phyloP scores from a whole-genome alignment of 1,140 invertebrate genomes.

The Lutraria rhynchaena region DNA sequence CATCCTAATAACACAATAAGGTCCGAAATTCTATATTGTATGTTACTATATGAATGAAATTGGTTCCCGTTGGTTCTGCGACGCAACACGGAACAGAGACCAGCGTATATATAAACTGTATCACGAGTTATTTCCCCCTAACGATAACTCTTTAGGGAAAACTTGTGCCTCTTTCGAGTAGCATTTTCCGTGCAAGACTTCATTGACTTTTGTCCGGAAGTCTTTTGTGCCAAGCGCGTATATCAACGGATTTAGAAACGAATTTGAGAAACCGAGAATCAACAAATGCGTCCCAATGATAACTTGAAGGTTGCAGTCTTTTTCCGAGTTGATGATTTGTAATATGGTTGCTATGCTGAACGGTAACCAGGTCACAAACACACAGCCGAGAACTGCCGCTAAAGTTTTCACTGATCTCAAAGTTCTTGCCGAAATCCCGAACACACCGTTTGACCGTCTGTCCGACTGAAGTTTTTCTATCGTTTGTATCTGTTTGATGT shows the following conservation, averaged over 20 bases:
- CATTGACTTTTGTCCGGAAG: constrained; percentile 64
- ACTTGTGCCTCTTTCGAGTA: constrained; percentile 41
- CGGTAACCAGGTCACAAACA: constrained; percentile 69
- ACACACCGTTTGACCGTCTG: constrained; percentile 47
- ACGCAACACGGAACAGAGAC: too few species aligned
- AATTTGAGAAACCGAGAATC: constrained; percentile 70
- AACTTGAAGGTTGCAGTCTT: constrained; percentile 65
- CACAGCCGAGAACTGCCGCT: constrained; percentile 64
- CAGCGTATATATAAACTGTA: too few species aligned
- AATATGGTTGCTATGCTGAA: constrained; percentile 64
- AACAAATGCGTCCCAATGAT: constrained; percentile 71
- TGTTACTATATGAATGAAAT: too few species aligned
- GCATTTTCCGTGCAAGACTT: constrained; percentile 31
- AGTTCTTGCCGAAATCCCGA: constrained; percentile 62
- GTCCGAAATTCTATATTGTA: too few species aligned
- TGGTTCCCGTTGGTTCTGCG: too few species aligned
- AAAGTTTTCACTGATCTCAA: constrained; percentile 68
- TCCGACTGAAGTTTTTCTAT: constrained; percentile 62
- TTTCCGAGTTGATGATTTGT: constrained; percentile 52
- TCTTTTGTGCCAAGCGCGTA: constrained; percentile 70
- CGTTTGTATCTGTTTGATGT: constrained; percentile 70
- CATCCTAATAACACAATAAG: too few species aligned
- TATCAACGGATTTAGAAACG: constrained; percentile 72
- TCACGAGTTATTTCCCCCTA: not conserved
- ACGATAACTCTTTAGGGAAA: not conserved